Evolutionary conservation across 1,140 invertebrate species (phyloP), one percentile per base, ranked within the genome.

Genomic region (Bombus vancouverensis): DNA sequence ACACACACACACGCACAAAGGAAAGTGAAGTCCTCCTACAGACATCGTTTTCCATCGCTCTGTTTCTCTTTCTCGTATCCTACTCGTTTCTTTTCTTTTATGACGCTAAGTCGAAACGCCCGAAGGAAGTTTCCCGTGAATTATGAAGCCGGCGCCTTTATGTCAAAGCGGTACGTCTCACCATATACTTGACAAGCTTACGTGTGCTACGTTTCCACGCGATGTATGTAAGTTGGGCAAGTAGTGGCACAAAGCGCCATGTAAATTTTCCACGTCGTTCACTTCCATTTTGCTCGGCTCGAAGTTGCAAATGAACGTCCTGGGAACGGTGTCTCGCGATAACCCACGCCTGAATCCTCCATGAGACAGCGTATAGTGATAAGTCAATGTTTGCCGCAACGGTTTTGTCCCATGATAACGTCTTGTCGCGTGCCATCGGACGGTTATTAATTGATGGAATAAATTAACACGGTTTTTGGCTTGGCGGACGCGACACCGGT

Each of bases 251-350:
- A 90, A 90, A 90, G 88, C 88, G 83, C 70, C 78, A 89, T 89
- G 88, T 90, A 90, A 90, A 90, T 90, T 89, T 90, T 90, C 85
- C 88, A 90, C 86, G 86, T 90, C 89, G 83, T 87, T 87, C 85
- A 72, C 81, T 83, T 90, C 89, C 89, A 90, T 90, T 90, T 90
- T 82, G 78, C 68, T 62, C 57, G 66, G 74, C 81, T 42, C 75
- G 65, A 89, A 90, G 81, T 90, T 90, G 88, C 75, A 90, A 90
- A 90, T 90, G 89, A 88, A 90, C 89, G 89, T 74, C 78, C 87
- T 85, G 89, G 88, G 88, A 89, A 70, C 77, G 39, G 47, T 80
- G 85, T 65, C 57, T 65, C 82, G 65, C 86, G 81, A 90, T 90
- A 87, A 87, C 86, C 81, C 44, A 57, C 15, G 53, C 68, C 76